Percentiles rank a stretch among this genome's conserved stretches.
phyloP scores from a whole-genome alignment of 1,140 invertebrate species.

The Xylocopa sonorina region DNA sequence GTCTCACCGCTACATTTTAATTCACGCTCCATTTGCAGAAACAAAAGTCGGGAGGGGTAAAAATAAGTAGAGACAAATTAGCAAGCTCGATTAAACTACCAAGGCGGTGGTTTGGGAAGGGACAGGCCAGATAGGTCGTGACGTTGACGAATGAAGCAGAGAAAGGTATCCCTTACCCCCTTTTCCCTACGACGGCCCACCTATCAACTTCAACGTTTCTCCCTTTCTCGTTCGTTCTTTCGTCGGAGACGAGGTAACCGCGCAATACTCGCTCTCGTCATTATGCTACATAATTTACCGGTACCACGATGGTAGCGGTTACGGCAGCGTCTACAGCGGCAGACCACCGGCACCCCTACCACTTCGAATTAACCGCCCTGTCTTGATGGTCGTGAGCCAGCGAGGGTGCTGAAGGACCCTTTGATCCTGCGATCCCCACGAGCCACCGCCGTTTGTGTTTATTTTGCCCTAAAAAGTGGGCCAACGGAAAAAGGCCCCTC shows the following conservation, averaged over 20 bases:
- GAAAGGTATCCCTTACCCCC: conserved; percentile 64
- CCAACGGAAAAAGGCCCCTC: conserved; percentile 49
- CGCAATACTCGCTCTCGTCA: conserved; percentile 15
- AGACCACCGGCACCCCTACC: conserved; percentile 57
- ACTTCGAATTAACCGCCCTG: conserved; percentile 66
- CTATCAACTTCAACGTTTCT: not conserved
- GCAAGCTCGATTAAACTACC: conserved; percentile 52
- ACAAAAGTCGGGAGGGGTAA: conserved; percentile 49
- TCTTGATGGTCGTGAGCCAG: conserved; percentile 35
- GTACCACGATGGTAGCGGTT: conserved; percentile 51
- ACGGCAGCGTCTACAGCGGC: conserved; percentile 59
- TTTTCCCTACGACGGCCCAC: conserved; percentile 12
- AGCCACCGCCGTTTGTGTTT: conserved; percentile 60
- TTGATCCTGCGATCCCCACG: conserved; percentile 64
- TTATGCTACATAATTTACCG: conserved; percentile 77
- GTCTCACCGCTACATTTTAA: not conserved
- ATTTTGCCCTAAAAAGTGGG: conserved; percentile 67
- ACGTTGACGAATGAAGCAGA: conserved; percentile 78
- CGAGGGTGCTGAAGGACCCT: conserved; percentile 63
- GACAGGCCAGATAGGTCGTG: conserved; percentile 57
- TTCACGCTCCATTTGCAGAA: conserved; percentile 24
- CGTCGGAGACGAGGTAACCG: not conserved
- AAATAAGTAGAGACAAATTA: conserved; percentile 62
- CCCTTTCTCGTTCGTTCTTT: not conserved
- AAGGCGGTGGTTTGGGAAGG: conserved; percentile 58